Evolutionary conservation across 1,140 invertebrate genomes (phyloP).

Genomic region (Limonius californicus): DNA sequence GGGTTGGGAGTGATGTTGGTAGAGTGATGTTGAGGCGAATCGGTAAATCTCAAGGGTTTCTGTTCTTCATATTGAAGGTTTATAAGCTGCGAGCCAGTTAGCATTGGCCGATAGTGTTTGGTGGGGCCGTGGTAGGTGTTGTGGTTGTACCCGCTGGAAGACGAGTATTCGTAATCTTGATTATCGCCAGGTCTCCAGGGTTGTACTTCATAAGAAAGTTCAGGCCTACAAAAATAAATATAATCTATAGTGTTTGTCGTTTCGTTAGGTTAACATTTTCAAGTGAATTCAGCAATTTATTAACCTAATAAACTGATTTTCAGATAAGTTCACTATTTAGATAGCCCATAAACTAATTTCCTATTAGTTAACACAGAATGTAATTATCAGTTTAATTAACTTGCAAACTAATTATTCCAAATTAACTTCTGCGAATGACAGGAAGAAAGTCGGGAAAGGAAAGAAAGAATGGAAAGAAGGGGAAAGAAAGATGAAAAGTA

Average conservation of each 20-base stretch:
- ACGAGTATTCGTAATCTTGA: slow-evolving; percentile 55
- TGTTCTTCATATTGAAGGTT: slow-evolving; percentile 53
- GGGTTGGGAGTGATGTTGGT: slow-evolving; percentile 56
- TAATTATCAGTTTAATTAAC: too few species aligned
- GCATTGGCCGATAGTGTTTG: slow-evolving; percentile 68
- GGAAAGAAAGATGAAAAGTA: too few species aligned
- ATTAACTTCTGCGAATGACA: too few species aligned
- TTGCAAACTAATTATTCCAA: too few species aligned
- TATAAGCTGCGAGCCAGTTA: slow-evolving; percentile 48
- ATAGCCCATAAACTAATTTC: too few species aligned
- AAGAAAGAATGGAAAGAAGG: too few species aligned
- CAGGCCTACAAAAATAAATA: slow-evolving; percentile 32
- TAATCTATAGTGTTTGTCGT: neutral
- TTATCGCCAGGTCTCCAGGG: slow-evolving; percentile 40
- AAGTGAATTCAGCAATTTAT: too few species aligned
- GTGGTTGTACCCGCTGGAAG: slow-evolving; percentile 64
- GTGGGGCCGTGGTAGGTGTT: slow-evolving; percentile 89
- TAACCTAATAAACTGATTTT: too few species aligned
- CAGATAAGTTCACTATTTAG: too few species aligned
- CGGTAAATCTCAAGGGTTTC: slow-evolving; percentile 70
- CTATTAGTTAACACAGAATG: too few species aligned
- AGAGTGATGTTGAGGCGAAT: slow-evolving; percentile 68
- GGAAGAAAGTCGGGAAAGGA: too few species aligned
- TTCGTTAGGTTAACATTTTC: too few species aligned
- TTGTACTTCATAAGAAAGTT: slow-evolving; percentile 36